phyloP scores from a whole-genome alignment of 2,888 invertebrate genomes.

The Sussaba pulchella region DNA sequence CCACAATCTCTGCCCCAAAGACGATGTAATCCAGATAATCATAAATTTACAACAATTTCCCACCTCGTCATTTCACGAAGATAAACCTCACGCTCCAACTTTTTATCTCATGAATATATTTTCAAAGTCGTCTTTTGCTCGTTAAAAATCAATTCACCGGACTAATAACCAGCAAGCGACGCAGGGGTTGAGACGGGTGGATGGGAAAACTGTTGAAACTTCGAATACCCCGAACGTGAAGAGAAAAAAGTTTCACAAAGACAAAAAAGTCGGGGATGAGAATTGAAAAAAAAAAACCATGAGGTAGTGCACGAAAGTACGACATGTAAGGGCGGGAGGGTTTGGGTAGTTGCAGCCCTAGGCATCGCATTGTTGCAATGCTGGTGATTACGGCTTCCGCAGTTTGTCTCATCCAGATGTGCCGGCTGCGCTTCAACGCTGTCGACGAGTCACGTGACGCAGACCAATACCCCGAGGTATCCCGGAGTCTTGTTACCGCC shows the following conservation, averaged over 20 bases:
- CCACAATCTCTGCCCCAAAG: too few species aligned
- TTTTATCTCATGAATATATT: constrained; percentile 61
- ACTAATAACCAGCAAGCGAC: constrained; percentile 31
- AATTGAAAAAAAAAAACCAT: constrained; percentile 42
- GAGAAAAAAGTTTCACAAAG: constrained; percentile 23
- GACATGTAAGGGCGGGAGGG: constrained; percentile 58
- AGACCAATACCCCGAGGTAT: constrained; percentile 57
- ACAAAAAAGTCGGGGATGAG: constrained; percentile 1
- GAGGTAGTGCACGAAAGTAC: constrained; percentile 35
- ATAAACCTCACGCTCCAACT: too few species aligned
- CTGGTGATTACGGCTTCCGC: constrained; percentile 76
- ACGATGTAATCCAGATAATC: too few species aligned
- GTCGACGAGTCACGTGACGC: constrained; percentile 29
- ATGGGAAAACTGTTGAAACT: not conserved
- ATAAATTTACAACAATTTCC: too few species aligned
- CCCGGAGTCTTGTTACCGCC: constrained; percentile 47
- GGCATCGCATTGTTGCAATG: constrained; percentile 76
- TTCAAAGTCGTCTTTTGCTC: constrained; percentile 14
- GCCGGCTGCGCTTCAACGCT: constrained; percentile 34
- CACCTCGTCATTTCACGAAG: too few species aligned
- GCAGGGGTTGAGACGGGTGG: not conserved
- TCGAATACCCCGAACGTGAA: constrained; percentile 10
- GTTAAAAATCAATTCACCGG: constrained; percentile 57
- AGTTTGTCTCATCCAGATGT: constrained; percentile 44
- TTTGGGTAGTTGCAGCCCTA: constrained; percentile 64